Evolutionary conservation across 1,140 invertebrate genomes (phyloP).

Genomic region (Calosoma granatense): DNA sequence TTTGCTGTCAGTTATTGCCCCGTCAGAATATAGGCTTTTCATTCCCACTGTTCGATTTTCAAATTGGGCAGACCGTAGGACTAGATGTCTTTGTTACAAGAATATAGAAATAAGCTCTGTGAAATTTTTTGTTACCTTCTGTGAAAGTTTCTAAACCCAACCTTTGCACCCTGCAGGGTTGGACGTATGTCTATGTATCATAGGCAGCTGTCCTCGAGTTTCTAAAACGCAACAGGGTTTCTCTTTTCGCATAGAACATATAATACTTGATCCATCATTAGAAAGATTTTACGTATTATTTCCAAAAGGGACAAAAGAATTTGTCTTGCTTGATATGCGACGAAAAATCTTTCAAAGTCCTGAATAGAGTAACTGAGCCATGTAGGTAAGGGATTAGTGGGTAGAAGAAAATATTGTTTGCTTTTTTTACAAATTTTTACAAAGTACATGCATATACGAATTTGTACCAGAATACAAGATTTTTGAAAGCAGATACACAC

Average conservation of each 20-base stretch:
- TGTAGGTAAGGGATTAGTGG: too few relatives aligned
- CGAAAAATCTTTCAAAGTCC: background rate
- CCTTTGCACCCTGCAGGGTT: background rate
- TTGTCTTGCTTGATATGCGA: background rate
- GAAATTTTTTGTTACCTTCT: background rate
- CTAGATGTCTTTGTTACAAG: background rate
- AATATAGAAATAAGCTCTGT: background rate
- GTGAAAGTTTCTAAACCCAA: background rate
- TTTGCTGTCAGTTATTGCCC: too few relatives aligned
- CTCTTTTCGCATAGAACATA: background rate
- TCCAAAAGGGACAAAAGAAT: conserved; percentile 1
- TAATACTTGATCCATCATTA: conserved; percentile 1
- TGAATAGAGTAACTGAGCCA: background rate
- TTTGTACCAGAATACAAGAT: background rate
- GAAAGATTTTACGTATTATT: conserved; percentile 9
- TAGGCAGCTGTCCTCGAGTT: background rate
- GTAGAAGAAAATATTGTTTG: background rate
- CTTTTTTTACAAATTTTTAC: background rate
- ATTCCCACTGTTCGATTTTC: too few relatives aligned
- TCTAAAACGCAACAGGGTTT: background rate
- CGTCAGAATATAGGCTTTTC: too few relatives aligned
- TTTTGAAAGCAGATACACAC: background rate
- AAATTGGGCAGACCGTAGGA: background rate
- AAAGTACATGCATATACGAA: background rate
- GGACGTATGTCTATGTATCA: background rate